Evolutionary conservation across 2,797 vertebrate species (phyloP), one percentile per base, ranked within the genome.

Genomic region (Betta splendens): DNA sequence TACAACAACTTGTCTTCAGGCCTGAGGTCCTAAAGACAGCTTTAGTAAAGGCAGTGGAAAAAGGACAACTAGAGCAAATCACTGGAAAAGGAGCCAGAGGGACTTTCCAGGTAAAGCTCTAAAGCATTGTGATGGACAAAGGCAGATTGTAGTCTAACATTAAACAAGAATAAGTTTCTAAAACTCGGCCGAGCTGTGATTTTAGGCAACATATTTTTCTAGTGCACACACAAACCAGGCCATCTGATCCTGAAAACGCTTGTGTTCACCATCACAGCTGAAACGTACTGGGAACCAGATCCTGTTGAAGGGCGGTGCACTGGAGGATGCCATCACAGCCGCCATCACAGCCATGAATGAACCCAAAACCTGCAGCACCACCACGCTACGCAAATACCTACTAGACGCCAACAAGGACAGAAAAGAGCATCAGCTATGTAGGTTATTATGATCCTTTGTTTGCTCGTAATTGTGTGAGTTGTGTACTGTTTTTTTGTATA

Each of bases 311-410:
- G 95, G 96, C 15, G 92, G 93, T 46, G 75, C 90, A 64, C 85
- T 98, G 87, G 98, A 99, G 69, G 96, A 98, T 0, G 97, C 96
- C 55, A 94, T 99, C 84, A 91, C 95, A 36, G 93, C 95, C 1
- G 98, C 98, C 52, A 97, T 99, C 79, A 96, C 92, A 21, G 98
- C 98, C 85, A 99, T 99, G 98, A 99, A 99, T 0, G 98, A 99
- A 81, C 98, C 98, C 58, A 99, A 99, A 89, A 98, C 96, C 72
- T 98, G 96, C 85, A 98, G 97, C 79, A 98, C 94, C 75, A 94
- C 92, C 18, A 95, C 93, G 1, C 92, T 99, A 77, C 95, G 96
- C 88, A 97, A 88, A 78, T 95, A 94, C 72, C 88, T 99, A 47
- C 55, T 97, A 73, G 95, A 97, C 68, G 91, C 94, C 77, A 93